A percentile compares a stretch with the other conserved stretches of the same genome.
Evolutionary conservation across 2,888 invertebrate genomes (phyloP).

Genomic region (Andricus quercusramuli): DNA sequence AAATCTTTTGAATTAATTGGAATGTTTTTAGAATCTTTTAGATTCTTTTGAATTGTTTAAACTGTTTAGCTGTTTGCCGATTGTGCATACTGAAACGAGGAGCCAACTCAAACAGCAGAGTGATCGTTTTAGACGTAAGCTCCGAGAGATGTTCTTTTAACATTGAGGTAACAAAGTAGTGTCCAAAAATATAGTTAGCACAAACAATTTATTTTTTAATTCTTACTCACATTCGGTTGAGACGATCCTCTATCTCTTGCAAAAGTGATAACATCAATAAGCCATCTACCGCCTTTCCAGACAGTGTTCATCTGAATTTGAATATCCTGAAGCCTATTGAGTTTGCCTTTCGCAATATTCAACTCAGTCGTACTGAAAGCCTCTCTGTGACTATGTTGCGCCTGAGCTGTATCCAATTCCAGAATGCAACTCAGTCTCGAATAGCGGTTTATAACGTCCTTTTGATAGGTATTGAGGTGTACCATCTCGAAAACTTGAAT

Average conservation of each 20-base stretch:
- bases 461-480: constrained; percentile 96
- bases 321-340: constrained; percentile 90
- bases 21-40: no score
- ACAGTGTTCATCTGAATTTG: constrained; percentile 92
- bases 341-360: constrained; percentile 90
- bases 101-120: no score
- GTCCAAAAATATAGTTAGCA: neutral
- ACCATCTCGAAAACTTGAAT: constrained; percentile 97
- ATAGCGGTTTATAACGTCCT: constrained; percentile 93
- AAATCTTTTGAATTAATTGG: no score
- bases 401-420: constrained; percentile 94
- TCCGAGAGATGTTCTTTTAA: no score
- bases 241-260: constrained; percentile 88
- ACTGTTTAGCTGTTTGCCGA: no score
- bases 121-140: no score
- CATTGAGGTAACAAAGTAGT: neutral
- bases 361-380: constrained; percentile 95
- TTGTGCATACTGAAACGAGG: no score
- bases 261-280: constrained; percentile 96
- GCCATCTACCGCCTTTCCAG: constrained; percentile 97
- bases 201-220: neutral
- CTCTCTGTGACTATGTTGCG: constrained; percentile 95
- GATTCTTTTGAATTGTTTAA: no score
- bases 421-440: constrained; percentile 95
- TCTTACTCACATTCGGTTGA: constrained; percentile 66